Evolutionary conservation across 2,888 invertebrate genomes (phyloP), one percentile per base, ranked within the genome.

Genomic region (Melitaea athalia): DNA sequence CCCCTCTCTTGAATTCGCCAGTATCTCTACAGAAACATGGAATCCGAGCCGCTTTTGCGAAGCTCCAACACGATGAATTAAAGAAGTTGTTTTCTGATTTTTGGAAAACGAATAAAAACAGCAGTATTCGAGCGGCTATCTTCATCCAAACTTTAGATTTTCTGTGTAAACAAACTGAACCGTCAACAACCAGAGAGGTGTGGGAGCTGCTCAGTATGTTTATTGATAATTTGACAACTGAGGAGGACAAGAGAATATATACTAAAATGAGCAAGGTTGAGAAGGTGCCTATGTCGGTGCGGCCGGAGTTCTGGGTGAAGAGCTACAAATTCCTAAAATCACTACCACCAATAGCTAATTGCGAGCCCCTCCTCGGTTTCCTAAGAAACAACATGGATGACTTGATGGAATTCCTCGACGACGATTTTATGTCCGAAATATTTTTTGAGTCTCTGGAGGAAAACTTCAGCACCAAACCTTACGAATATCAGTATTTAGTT

Each of bases 11-110:
- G 6, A 76, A 84, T 75, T 73, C 85, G 0, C 86, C 85, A 0
- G 89, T 89, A n/a, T 88, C 89, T 3, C 74, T 89, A 61, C 85
- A 86, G 72, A 89, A 89, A 75, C 86, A 88, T 72, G 85, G 84
- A 2, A 84, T 89, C 59, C 81, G 85, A 38, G 72, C 84, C 55
- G 84, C 85, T 14, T 83, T 82, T 64, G 57, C 64, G 3, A 87
- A 85, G 66, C 74, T 88, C 12, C 77, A 81, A 64, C 74, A 75
- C 24, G 74, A 80, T n/a, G 80, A 81, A 53, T 68, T 85, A 3
- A 80, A 78, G 75, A 68, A 77, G 59, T 74, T 84, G 65, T 83
- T 86, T 65, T 73, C 77, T 14, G 73, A 80, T 64, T 75, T 80
- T 43, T 89, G 89, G 89, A 79, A 81, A 53, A 71, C 75, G 4